Evolutionary conservation across 2,113 vertebrate species (phyloP), one percentile per base, ranked within the genome.

Genomic region (Oryzias curvinotus): DNA sequence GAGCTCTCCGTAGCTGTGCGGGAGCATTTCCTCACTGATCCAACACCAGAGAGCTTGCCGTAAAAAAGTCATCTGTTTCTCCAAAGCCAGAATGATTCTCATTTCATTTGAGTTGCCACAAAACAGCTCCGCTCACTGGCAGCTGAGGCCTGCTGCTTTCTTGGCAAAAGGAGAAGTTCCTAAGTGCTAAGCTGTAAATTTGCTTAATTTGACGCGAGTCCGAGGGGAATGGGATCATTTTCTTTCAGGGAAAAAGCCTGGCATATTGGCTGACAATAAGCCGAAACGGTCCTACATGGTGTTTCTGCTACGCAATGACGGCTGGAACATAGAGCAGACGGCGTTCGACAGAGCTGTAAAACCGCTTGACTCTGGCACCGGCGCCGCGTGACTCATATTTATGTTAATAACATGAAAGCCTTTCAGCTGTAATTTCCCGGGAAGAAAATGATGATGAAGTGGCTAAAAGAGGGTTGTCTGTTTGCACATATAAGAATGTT

Each of bases 131-230:
- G 45, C 75, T 57, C 78, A 77, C 80, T 82, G 75, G 76, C 75
- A 73, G 71, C 71, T 47, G 41, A 81, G 72, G 78, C 78, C 82
- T 62, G 52, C 59, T 68, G 78, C 76, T 84, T 89, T 90, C 87
- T 89, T 90, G 90, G 87, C 91, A 89, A 88, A 88, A 56, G 42
- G 77, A 71, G 87, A 90, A 84, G 64, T 89, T 88, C 87, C 85
- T 87, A 90, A 92, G 89, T 91, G 90, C 87, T 85, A 85, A 88
- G 87, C 87, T 87, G 85, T 92, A 91, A 91, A 91, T 92, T 91
- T 87, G 90, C 85, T 87, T 91, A 90, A 92, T 93, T 89, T 92
- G 91, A 90, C 91, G 78, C 17, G 75, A 88, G 88, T 91, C 91
- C 78, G 81, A 82, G 77, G 84, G 88, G 87, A 87, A 88, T 65